Evolutionary conservation across 2,113 vertebrate genomes (phyloP), one percentile per base, ranked within the genome.

Genomic region (Caranx melampygus): DNA sequence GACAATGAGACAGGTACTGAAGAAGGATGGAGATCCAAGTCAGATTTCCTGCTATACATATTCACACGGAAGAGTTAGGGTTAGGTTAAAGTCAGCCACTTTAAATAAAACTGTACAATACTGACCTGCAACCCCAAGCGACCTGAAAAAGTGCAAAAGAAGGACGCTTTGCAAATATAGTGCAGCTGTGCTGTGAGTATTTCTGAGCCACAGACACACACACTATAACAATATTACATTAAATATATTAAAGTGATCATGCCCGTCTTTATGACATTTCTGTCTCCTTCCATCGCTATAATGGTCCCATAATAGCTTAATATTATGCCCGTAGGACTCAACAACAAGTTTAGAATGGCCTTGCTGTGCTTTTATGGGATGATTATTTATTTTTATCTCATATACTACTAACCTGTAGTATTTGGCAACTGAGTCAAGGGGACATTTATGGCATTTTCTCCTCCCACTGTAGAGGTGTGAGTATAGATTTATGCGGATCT

Each of bases 111-210:
- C 40, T 21, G 3, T 14, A 6, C 4, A 31, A n/a, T 8, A 3
- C 11, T 45, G 33, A 18, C 66, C 15, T 45, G 51, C 37, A 44
- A 49, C 7, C 15, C 13, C n/a, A 45, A 58, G 45, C 57, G 37
- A 31, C 58, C 18, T 37, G 54, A 69, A 13, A 66, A 37, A 9
- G 40, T 42, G 40, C 49, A 16, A 40, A 11, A 49, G 40, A 42
- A 42, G 40, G 40, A 42, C 2, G 44, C 3, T 59, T 33, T 0
- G 34, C 33, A 71, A 54, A 79, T 21, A 52, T 21, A 7, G 61
- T 59, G 54, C 21, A 44, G 55, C 73, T 45, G 31, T 15, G 73
- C 82, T 85, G 76, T 15, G 68, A 80, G 51, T 60, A 21, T 54
- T 74, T 21, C 31, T 33, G 31, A 40, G 16, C 18, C 31, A 44